Evolutionary conservation across 2,888 invertebrate genomes (phyloP), one percentile per base, ranked within the genome.

Genomic region (Branchellion lobata): DNA sequence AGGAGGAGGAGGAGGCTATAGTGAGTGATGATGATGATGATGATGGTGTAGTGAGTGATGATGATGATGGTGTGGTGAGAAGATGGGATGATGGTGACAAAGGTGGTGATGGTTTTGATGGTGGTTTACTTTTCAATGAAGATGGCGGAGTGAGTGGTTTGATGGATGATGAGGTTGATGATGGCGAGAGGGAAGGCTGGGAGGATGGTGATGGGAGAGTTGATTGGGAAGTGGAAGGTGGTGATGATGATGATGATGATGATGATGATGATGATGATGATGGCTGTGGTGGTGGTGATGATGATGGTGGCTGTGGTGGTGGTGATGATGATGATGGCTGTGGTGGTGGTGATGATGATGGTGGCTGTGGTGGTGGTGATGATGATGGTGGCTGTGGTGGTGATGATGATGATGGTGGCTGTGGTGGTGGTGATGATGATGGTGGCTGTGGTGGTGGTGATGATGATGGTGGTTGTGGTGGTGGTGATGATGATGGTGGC

Each of bases 1-100:
- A 57, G 5, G 61, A 57, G 3, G 61, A 57, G 5, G 61, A n/a
- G 5, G 90, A 79, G 90, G 79, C 33, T 79, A 69, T 21, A 80
- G 71, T 18, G 40, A 40, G 40, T 40, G 40, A 40, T 40, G 40
- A 40, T 40, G 40, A 40, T 40, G 40, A 40, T 40, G 40, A 40
- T 40, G 40, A 40, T 40, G 14, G 14, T 8, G 40, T 40, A 14
- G 61, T 5, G 3, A n/a, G 24, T 57, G 21, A 57, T 57, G 61
- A n/a, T 57, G n/a, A 57, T 57, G 61, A n/a, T 57, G 61, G 21
- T 57, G 61, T 24, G 21, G 61, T 5, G 21, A 24, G 61, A 14
- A n/a, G 61, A n/a, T 18, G 61, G 24, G 24, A 24, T 57, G n/a
- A 24, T 57, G 61, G 3, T 18, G 61, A 57, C 21, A n/a, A 57